Base-by-base conservation (phyloP, 2,797 vertebrate genomes). In the Sus cebifrons region DNA sequence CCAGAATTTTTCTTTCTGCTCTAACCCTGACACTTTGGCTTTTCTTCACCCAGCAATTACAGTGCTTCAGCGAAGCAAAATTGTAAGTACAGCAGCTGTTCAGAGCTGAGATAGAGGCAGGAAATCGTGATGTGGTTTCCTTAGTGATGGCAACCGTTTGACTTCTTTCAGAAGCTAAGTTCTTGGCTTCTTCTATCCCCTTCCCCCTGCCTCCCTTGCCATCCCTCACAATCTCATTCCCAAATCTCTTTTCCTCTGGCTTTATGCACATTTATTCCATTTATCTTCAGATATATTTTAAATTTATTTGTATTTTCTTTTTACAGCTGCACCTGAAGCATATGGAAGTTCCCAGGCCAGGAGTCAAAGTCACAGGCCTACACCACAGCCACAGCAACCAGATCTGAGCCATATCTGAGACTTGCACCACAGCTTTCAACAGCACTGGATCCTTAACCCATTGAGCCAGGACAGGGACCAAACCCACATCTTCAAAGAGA, bases 101-200 rank as follows among this genome's bases (percentile, higher is more conserved):
- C 64, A 83, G 89, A 89, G 68, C 91, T 73, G 90, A 93, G 94
- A 73, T 5, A 67, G 82, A 93, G 60, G 82, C 78, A 93, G 58
- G 27, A 94, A 97, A 96, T 64, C 17, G 44, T 56, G 70, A 96
- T 93, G 93, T 85, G 89, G 91, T 97, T 97, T 97, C 94, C 96
- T 96, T 97, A 95, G 96, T 93, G 75, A 97, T 96, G 89, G 84
- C 77, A 71, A 40, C 94, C 1, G 6, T 25, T 23, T 54, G 17
- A 96, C 94, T 64, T 84, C 65, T 9, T 91, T 79, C 1, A 4
- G 71, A 54, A 70, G 86, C 14, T 73, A 67, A 86, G 81, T 75
- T 85, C 81, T 92, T 74, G 68, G 64, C 92, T 77, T 88, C 87
- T 94, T 77, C 75, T 29, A 13, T 75, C 68, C 93, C 93, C 82